Percentiles rank a stretch among this genome's conserved stretches.
These are phyloP conservation scores for Alviniconcha marisindica DNA, from an alignment of 1,140 invertebrate genomes.

Conservation along the genomic window DNA sequence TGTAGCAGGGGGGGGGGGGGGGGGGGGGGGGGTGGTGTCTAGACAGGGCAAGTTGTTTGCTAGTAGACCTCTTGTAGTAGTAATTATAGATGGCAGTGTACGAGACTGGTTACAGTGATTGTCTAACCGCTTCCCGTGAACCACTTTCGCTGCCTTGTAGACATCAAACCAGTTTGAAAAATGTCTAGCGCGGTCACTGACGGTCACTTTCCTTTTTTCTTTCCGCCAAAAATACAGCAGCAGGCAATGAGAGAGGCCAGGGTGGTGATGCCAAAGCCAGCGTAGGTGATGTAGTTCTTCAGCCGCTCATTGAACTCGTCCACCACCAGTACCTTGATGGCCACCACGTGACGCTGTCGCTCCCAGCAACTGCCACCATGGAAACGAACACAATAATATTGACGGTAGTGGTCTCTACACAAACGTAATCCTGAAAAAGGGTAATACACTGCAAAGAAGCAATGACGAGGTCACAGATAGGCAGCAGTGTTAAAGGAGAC, in stretches of 20 bases:
- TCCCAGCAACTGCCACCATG: constrained; percentile 82
- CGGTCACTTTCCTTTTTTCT: constrained; percentile 34
- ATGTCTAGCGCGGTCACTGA: not conserved
- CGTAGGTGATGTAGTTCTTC: constrained; percentile 76
- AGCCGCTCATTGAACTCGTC: constrained; percentile 77
- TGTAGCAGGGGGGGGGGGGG: too few relatives aligned
- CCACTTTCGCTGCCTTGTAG: not conserved
- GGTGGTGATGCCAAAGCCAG: constrained; percentile 52
- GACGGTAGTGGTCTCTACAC: too few relatives aligned
- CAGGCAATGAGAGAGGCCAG: constrained; percentile 46
- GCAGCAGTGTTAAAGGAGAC: too few relatives aligned
- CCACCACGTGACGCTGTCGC: constrained; percentile 79
- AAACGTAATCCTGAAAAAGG: too few relatives aligned
- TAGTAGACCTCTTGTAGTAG: too few relatives aligned
- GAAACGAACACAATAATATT: not conserved
- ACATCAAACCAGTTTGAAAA: not conserved
- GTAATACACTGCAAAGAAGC: too few relatives aligned
- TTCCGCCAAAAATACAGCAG: constrained; percentile 47
- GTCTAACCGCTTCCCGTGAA: too few relatives aligned
- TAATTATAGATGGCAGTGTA: not conserved
- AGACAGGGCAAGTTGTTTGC: too few relatives aligned
- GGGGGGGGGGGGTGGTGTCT: too few relatives aligned
- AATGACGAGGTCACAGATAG: too few relatives aligned
- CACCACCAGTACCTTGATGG: constrained; percentile 79
- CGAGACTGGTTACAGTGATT: too few relatives aligned